Evolutionary conservation across 1,140 invertebrate genomes (phyloP), one percentile per base, ranked within the genome.

Genomic region (Augochlora pura): DNA sequence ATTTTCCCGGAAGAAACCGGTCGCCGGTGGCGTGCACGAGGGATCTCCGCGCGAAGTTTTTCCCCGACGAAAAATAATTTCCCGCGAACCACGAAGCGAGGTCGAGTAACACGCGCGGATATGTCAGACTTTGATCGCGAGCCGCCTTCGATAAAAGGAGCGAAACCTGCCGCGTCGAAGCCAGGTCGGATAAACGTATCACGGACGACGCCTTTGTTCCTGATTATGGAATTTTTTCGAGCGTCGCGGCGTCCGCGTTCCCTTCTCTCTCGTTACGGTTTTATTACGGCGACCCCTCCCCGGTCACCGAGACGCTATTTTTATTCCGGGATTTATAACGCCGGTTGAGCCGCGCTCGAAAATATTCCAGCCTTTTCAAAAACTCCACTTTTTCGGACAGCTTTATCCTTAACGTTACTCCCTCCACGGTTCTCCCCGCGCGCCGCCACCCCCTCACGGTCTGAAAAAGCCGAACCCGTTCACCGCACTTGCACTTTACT

Each of bases 341-440:
- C 52, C 46, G n/a, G 25, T 4, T 12, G 10, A 25, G 21, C 10
- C 23, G 8, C 1, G 21, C 42, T n/a, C 0, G 9, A 10, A n/a
- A 10, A 62, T 69, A 49, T 62, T 39, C 66, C 9, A 16, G 32
- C 1, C 18, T 38, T 64, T 64, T 39, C 8, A 52, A 65, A 74
- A 32, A 63, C 32, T 63, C 60, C 38, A 63, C 59, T 49, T 63
- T 72, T 72, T 63, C 60, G n/a, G 32, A 21, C 70, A 14, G 21
- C n/a, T 63, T 63, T 49, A 63, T 46, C 25, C 7, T 49, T 25
- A 42, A 25, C 32, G 25, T 8, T 14, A 5, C 12, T 49, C n/a
- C 69, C 23, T 49, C 27, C 57, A 7, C 32, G 4, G 1, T 21
- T 14, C n/a, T 16, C 54, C 21, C 21, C n/a, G n/a, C 54, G n/a